phyloP scores from a whole-genome alignment of 2,113 vertebrate genomes.

The Mola mola region DNA sequence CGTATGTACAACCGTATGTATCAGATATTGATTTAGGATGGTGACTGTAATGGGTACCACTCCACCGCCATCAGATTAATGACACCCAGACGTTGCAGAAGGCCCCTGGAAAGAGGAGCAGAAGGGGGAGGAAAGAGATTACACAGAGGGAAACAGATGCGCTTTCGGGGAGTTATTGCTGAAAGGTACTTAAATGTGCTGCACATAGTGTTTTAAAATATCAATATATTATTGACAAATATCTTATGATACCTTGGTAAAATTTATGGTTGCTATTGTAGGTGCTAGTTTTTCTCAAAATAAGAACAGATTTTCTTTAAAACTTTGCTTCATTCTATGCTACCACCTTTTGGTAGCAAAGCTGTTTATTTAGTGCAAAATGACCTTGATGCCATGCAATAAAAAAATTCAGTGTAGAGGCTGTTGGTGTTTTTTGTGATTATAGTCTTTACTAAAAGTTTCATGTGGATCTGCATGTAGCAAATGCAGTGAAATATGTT shows the following conservation, averaged over 20 bases:
- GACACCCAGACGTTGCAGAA: conserved; percentile 62
- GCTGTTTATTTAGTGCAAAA: neutral
- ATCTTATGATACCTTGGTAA: conserved; percentile 42
- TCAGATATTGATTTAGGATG: conserved; percentile 69
- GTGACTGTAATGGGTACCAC: conserved; percentile 70
- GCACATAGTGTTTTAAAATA: conserved; percentile 65
- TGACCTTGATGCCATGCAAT: neutral
- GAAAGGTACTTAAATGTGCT: conserved; percentile 63
- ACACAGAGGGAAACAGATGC: conserved; percentile 58
- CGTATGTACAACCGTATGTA: conserved; percentile 43
- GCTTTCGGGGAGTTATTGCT: conserved; percentile 61
- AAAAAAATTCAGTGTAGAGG: neutral
- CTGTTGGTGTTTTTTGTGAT: neutral
- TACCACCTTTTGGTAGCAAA: neutral
- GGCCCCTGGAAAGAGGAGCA: conserved; percentile 22
- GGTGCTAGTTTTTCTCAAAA: conserved; percentile 22
- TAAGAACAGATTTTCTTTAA: neutral
- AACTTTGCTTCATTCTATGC: conserved; percentile 1
- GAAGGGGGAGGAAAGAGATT: conserved; percentile 28
- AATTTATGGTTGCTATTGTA: conserved; percentile 31
- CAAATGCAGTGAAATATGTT: no score
- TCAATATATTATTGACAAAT: conserved; percentile 59
- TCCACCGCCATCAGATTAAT: conserved; percentile 74
- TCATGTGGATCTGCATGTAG: no score
- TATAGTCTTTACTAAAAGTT: no score